Conservation (phyloP, 37 sponge, comb jelly and placozoan genomes). For the Cliona cf. orientalis region DNA sequence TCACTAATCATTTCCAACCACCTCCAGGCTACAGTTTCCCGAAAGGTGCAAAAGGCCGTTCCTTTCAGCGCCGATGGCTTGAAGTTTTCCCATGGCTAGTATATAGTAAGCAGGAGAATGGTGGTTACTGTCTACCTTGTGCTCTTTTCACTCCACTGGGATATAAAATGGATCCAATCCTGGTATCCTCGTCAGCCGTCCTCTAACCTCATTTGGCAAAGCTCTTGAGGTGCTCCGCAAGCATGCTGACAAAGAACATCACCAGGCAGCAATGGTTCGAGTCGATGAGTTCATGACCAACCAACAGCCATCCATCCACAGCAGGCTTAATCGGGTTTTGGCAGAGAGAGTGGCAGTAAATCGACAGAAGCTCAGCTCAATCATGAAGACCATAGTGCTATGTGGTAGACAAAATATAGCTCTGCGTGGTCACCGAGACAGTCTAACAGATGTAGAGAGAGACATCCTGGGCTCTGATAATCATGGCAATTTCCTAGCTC, state of each 20-base stretch:
- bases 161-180: background rate
- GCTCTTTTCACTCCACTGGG: constrained; percentile 46
- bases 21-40: background rate
- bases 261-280: constrained; percentile 45
- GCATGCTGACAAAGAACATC: constrained; percentile 48
- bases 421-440: constrained; percentile 43
- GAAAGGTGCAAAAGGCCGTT: background rate
- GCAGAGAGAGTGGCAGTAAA: constrained; percentile 20
- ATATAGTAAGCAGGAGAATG: constrained; percentile 47
- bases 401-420: constrained; percentile 48
- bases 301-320: background rate
- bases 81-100: constrained; percentile 12
- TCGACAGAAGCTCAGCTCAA: constrained; percentile 42
- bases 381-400: constrained; percentile 38
- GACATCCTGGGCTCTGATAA: background rate
- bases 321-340: background rate
- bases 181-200: constrained; percentile 46
- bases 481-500: constrained; percentile 34
- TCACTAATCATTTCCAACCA: background rate
- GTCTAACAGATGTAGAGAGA: constrained; percentile 17
- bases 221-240: constrained; percentile 22
- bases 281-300: constrained; percentile 40
- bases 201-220: constrained; percentile 35
- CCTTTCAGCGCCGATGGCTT: constrained; percentile 34
- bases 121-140: constrained; percentile 47